Evolutionary conservation across 1,140 invertebrate species (phyloP).

Genomic region (Bactericera cockerelli): DNA sequence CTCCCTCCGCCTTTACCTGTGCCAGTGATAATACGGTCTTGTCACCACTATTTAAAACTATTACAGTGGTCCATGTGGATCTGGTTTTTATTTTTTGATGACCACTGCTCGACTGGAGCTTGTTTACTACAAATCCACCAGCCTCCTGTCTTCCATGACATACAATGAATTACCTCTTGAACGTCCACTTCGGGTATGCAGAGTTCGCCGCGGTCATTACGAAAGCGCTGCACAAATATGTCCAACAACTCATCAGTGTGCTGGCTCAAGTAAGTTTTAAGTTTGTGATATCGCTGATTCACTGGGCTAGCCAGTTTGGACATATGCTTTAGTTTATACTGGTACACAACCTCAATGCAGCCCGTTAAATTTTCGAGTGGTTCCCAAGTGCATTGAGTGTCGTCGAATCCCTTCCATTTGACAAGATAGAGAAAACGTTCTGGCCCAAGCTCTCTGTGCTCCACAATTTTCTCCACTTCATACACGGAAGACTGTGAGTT

Average conservation of each 20-base stretch:
- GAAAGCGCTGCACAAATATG: conserved; percentile 22
- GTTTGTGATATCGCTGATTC: conserved; percentile 28
- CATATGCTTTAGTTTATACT: conserved; percentile 39
- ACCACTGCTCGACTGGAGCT: too few relatives aligned
- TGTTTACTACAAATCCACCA: too few relatives aligned
- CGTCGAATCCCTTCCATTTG: conserved; percentile 70
- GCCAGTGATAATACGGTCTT: too few relatives aligned
- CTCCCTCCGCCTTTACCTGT: too few relatives aligned
- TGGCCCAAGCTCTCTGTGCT: conserved; percentile 31
- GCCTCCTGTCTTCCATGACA: too few relatives aligned
- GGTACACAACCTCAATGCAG: conserved; percentile 33
- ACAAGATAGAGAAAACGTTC: conserved; percentile 42
- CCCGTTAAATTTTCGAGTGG: conserved; percentile 53
- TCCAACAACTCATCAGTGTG: conserved; percentile 25
- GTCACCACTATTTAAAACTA: too few relatives aligned
- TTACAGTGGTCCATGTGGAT: too few relatives aligned
- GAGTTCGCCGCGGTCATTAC: conserved; percentile 26
- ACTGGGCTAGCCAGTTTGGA: conserved; percentile 7
- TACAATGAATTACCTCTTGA: too few relatives aligned
- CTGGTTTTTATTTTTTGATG: too few relatives aligned
- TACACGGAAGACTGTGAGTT: conserved; percentile 31
- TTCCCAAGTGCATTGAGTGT: conserved; percentile 70
- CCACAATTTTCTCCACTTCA: conserved; percentile 53
- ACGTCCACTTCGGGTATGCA: conserved; percentile 21
- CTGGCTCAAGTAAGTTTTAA: conserved; percentile 22